Evolutionary conservation across 2,113 vertebrate species (phyloP).

Genomic region (Centropristis striata): DNA sequence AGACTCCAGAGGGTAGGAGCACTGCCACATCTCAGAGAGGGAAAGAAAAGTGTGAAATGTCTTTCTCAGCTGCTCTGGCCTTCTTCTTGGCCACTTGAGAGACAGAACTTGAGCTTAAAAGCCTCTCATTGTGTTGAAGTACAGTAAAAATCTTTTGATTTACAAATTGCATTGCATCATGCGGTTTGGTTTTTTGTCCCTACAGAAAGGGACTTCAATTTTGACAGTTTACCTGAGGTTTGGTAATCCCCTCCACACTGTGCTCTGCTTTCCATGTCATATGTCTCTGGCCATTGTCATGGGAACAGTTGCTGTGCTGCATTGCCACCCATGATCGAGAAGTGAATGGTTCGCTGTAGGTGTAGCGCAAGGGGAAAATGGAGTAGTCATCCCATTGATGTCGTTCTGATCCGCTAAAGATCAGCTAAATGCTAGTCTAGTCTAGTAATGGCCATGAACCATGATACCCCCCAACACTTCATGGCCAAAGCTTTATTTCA

Average conservation of each 20-base stretch:
- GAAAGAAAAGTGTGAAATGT: conserved; percentile 24
- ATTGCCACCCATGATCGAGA: conserved; percentile 50
- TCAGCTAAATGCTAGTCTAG: conserved; percentile 15
- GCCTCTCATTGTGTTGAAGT: not conserved
- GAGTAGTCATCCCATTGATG: conserved; percentile 60
- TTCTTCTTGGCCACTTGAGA: conserved; percentile 26
- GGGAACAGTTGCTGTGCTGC: conserved; percentile 68
- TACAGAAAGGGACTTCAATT: not conserved
- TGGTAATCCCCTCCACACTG: conserved; percentile 18
- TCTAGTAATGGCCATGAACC: conserved; percentile 1
- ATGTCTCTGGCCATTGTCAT: conserved; percentile 63
- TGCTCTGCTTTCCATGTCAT: conserved; percentile 47
- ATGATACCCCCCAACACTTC: conserved; percentile 3
- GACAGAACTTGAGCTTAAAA: not conserved
- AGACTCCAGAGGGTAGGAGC: conserved; percentile 40
- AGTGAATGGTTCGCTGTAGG: conserved; percentile 57
- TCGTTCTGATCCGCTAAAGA: conserved; percentile 45
- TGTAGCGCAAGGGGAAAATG: conserved; percentile 38
- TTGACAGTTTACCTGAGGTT: conserved; percentile 26
- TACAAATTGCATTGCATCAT: not conserved
- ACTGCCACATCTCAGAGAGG: not conserved
- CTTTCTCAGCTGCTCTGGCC: conserved; percentile 54
- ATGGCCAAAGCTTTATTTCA: conserved; percentile 29
- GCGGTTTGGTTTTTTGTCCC: conserved; percentile 25
- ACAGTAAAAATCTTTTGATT: conserved; percentile 14